Percentiles rank a stretch among this genome's conserved stretches.
phyloP scores from a whole-genome alignment of 2,797 vertebrate genomes.

The Schizothorax lantsangensis region DNA sequence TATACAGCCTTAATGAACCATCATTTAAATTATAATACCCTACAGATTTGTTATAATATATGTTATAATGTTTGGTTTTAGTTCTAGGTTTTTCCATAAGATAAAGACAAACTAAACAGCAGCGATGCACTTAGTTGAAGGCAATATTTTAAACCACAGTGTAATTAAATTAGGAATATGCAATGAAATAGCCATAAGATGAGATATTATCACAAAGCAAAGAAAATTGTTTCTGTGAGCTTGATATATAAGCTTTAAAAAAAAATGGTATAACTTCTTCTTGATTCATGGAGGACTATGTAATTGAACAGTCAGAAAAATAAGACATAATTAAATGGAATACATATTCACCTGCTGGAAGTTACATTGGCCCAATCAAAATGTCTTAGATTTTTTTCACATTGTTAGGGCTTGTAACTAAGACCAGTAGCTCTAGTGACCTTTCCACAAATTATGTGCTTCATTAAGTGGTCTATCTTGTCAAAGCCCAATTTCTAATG shows the following conservation, averaged over 20 bases:
- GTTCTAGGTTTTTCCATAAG: neutral
- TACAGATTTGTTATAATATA: neutral
- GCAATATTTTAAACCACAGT: neutral
- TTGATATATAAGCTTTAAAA: neutral
- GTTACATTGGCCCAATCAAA: neutral
- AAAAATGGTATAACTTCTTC: neutral
- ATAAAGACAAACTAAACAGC: neutral
- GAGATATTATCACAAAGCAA: neutral
- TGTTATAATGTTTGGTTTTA: neutral
- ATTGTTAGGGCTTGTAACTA: neutral
- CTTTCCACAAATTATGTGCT: slow-evolving; percentile 14
- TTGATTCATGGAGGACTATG: neutral
- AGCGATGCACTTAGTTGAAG: neutral
- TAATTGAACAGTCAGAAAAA: neutral
- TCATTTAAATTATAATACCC: neutral
- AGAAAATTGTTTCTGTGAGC: neutral
- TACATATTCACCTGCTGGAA: neutral
- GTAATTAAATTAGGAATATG: neutral
- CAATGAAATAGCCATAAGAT: neutral
- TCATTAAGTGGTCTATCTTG: slow-evolving; percentile 29
- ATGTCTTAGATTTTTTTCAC: neutral
- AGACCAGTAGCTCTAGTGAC: slow-evolving; percentile 3
- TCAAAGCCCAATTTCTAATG: slow-evolving; percentile 17
- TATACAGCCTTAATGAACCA: neutral
- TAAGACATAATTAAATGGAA: neutral